Evolutionary conservation across 2,888 invertebrate genomes (phyloP).

Genomic region (Andrena marginata): DNA sequence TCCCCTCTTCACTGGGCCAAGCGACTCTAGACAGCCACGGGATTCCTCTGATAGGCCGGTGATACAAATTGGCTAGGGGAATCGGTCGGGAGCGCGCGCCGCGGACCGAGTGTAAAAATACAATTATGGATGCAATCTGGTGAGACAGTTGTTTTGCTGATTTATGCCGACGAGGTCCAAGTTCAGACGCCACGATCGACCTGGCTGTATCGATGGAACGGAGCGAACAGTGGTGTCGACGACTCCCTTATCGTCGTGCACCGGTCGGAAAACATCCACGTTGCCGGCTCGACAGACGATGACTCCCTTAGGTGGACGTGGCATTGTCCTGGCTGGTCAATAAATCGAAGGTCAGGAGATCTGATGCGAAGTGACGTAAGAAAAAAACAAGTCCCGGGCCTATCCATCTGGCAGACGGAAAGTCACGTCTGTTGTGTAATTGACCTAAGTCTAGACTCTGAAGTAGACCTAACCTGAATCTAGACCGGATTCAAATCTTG

Average conservation of each 20-base stretch:
- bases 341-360: slow-evolving; percentile 4
- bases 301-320: slow-evolving; percentile 11
- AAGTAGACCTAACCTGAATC: not conserved
- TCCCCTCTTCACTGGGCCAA: too few species aligned
- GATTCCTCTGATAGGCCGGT: slow-evolving; percentile 25
- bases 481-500: not conserved
- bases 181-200: slow-evolving; percentile 68
- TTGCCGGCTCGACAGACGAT: not conserved
- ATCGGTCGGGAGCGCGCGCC: not conserved
- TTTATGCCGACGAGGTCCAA: slow-evolving; percentile 67
- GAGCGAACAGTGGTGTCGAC: slow-evolving; percentile 52
- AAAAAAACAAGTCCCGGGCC: not conserved
- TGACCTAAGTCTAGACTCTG: not conserved
- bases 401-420: not conserved
- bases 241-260: slow-evolving; percentile 58
- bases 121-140: slow-evolving; percentile 58
- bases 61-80: slow-evolving; percentile 47
- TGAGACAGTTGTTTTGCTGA: slow-evolving; percentile 62
- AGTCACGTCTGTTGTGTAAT: not conserved
- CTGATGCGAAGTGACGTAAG: not conserved
- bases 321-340: slow-evolving; percentile 3
- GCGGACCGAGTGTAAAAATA: slow-evolving; percentile 52
- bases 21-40: not conserved
- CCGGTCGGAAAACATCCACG: slow-evolving; percentile 53
- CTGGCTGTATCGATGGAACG: slow-evolving; percentile 59